These are phyloP conservation scores for Prunella strophiata DNA, from an alignment of 2,797 vertebrate genomes.

Conservation along the genomic window DNA sequence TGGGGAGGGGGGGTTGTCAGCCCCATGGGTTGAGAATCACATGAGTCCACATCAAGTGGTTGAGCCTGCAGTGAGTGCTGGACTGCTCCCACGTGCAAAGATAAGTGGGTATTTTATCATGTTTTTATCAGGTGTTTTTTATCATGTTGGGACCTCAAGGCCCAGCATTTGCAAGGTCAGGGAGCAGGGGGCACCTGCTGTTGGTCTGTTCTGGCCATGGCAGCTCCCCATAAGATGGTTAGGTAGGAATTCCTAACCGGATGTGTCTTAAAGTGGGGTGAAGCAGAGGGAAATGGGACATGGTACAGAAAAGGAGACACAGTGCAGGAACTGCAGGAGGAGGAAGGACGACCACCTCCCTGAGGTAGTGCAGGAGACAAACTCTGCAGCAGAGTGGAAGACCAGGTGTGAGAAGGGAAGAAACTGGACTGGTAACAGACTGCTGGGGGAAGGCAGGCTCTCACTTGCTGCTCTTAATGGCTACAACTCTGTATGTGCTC, in stretches of 20 bases:
- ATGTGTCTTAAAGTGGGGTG: neutral
- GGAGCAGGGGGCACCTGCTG: neutral
- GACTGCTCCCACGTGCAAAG: neutral
- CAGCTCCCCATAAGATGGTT: neutral
- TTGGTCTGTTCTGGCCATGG: neutral
- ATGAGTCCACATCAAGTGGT: neutral
- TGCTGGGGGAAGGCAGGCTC: neutral
- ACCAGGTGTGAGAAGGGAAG: neutral
- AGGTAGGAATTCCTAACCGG: neutral
- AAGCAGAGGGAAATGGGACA: neutral
- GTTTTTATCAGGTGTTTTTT: neutral
- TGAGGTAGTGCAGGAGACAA: neutral
- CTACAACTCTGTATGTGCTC: accelerated
- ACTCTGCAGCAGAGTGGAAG: neutral
- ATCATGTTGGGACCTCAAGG: neutral
- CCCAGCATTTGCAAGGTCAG: neutral
- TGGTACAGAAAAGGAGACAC: neutral
- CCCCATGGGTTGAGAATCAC: neutral
- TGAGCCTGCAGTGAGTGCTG: neutral
- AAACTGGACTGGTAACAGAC: neutral
- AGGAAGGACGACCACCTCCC: neutral
- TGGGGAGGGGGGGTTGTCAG: neutral
- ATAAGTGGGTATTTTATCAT: neutral
- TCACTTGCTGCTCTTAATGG: accelerated
- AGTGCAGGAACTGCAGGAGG: neutral